Conservation (phyloP, 2,113 vertebrate species). For the Saccopteryx bilineata region DNA sequence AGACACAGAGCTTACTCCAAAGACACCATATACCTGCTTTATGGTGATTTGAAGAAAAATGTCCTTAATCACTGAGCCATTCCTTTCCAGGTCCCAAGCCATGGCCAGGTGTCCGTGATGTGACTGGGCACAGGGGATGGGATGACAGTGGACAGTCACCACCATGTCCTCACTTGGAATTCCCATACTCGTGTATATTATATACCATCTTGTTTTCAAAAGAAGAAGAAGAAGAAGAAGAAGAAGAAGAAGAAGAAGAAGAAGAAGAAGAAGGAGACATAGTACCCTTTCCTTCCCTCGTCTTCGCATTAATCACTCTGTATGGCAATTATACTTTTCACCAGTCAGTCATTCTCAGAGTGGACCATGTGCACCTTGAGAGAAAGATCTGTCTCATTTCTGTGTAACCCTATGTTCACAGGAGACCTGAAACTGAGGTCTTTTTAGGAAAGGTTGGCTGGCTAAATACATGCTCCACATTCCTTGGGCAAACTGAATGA, state of each 20-base stretch:
- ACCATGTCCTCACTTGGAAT: too few relatives aligned
- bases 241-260: background rate
- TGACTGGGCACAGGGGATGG: fast-evolving
- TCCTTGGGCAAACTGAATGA: background rate
- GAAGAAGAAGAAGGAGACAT: background rate
- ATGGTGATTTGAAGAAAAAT: background rate
- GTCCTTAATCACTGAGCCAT: background rate
- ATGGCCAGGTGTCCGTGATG: too few relatives aligned
- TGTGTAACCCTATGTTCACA: background rate
- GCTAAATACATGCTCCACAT: background rate
- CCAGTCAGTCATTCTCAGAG: background rate
- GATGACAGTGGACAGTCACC: too few relatives aligned
- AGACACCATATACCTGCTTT: background rate
- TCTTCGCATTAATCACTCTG: background rate
- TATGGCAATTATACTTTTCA: background rate
- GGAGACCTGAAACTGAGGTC: background rate
- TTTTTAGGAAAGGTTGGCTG: background rate
- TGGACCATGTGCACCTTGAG: background rate
- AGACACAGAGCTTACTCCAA: background rate
- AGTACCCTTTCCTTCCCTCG: background rate
- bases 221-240: background rate
- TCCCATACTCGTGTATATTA: too few relatives aligned
- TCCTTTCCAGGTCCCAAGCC: background rate
- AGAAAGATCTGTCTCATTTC: background rate
- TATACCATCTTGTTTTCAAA: background rate